phyloP scores from a whole-genome alignment of 1,140 invertebrate genomes.

The Rhopalosiphum maidis region DNA sequence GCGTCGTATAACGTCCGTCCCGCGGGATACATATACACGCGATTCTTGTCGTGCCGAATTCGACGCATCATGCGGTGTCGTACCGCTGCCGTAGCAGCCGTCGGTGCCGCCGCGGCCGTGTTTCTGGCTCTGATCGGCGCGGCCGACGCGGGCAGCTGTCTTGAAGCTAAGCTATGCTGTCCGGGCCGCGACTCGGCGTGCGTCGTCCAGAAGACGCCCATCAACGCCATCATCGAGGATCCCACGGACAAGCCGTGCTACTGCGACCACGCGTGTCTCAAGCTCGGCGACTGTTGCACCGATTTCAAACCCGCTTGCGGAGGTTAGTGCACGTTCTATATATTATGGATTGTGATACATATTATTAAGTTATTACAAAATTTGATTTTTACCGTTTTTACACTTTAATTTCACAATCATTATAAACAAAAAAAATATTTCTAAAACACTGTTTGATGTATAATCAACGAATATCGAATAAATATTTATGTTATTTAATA shows the following conservation, averaged over 20 bases:
- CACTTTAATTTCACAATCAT: too few species aligned
- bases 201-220: conserved; percentile 81
- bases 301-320: conserved; percentile 86
- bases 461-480: too few species aligned
- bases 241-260: conserved; percentile 84
- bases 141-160: conserved; percentile 69
- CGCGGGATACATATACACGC: background rate
- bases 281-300: conserved; percentile 82
- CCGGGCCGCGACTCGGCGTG: conserved; percentile 84
- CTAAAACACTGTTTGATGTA: too few species aligned
- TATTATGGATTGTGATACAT: background rate
- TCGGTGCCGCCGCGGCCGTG: background rate
- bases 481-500: too few species aligned
- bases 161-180: conserved; percentile 78
- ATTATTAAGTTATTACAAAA: too few species aligned
- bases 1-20: too few species aligned
- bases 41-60: background rate
- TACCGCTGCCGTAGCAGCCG: too few species aligned
- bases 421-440: too few species aligned
- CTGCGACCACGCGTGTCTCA: conserved; percentile 87
- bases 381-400: too few species aligned
- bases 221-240: conserved; percentile 82
- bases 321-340: conserved; percentile 68
- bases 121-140: background rate
- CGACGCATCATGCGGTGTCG: background rate